These are phyloP conservation scores for Amblyopsis hoosieri DNA, from an alignment of 2,797 vertebrate species.

Conservation along the genomic window DNA sequence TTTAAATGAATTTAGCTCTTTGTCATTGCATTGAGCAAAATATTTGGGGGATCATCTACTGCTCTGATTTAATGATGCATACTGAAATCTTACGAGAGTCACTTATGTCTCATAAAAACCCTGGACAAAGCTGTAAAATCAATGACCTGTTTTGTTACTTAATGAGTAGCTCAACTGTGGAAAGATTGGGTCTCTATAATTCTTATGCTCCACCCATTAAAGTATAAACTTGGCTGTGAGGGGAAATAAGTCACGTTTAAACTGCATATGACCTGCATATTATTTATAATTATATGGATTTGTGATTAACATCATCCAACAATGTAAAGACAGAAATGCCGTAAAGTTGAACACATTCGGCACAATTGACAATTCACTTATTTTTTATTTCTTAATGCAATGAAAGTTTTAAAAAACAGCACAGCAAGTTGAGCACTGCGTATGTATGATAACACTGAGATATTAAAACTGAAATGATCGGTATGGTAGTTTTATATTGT, in stretches of 20 bases:
- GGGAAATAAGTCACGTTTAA: conserved; percentile 15
- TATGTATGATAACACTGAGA: conserved; percentile 71
- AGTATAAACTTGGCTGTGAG: conserved; percentile 49
- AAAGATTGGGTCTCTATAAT: conserved; percentile 69
- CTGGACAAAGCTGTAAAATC: conserved; percentile 81
- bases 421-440: conserved; percentile 32
- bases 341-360: conserved; percentile 5
- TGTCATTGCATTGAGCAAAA: conserved; percentile 74
- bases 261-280: not conserved
- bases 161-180: conserved; percentile 78
- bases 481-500: conserved; percentile 74
- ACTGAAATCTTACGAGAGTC: conserved; percentile 82
- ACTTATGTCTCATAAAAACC: conserved; percentile 84
- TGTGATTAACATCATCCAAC: not conserved
- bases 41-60: conserved; percentile 81
- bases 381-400: conserved; percentile 16
- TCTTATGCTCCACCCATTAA: conserved; percentile 47
- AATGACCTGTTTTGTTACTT: conserved; percentile 83
- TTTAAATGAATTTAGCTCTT: conserved; percentile 70
- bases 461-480: conserved; percentile 75
- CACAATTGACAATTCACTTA: conserved; percentile 5
- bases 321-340: conserved; percentile 7
- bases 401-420: conserved; percentile 29
- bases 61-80: conserved; percentile 83
- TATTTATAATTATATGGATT: not conserved